A percentile compares a stretch with the other conserved stretches of the same genome.
phyloP scores from a whole-genome alignment of 2,888 invertebrate species.

The Meloe dianella region DNA sequence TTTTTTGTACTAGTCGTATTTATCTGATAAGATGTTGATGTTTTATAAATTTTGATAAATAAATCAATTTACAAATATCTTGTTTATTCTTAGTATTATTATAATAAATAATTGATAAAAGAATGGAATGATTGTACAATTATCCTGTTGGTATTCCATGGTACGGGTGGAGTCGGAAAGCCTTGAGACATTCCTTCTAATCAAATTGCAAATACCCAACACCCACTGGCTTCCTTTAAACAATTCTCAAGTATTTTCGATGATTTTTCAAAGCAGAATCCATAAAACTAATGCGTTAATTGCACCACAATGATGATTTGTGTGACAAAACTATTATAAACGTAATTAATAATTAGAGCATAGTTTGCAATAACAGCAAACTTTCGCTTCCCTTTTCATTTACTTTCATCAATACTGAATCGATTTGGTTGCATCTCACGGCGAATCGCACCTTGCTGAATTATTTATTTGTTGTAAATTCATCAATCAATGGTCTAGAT shows the following conservation, averaged over 20 bases:
- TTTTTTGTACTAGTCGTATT: conserved; percentile 11
- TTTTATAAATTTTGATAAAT: conserved; percentile 10
- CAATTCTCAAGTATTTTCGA: conserved; percentile 39
- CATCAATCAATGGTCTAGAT: too few species aligned
- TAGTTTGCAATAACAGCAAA: background rate
- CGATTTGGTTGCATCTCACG: background rate
- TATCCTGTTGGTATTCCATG: background rate
- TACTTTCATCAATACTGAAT: background rate
- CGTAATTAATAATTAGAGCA: conserved; percentile 4
- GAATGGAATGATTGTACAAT: background rate
- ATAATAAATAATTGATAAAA: background rate
- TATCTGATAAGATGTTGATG: conserved; percentile 7
- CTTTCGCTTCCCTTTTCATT: conserved; percentile 28
- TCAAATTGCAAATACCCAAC: conserved; percentile 42
- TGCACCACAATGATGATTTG: background rate
- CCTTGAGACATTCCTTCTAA: conserved; percentile 45
- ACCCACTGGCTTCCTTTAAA: conserved; percentile 34
- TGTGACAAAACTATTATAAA: background rate
- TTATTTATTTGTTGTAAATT: background rate
- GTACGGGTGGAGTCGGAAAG: conserved; percentile 51
- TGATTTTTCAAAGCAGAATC: background rate
- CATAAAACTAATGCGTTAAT: background rate
- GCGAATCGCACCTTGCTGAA: background rate
- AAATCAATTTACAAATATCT: conserved; percentile 11
- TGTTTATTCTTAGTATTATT: background rate